Base-by-base conservation (phyloP, 2,888 invertebrate species). In the Pammene aurita region DNA sequence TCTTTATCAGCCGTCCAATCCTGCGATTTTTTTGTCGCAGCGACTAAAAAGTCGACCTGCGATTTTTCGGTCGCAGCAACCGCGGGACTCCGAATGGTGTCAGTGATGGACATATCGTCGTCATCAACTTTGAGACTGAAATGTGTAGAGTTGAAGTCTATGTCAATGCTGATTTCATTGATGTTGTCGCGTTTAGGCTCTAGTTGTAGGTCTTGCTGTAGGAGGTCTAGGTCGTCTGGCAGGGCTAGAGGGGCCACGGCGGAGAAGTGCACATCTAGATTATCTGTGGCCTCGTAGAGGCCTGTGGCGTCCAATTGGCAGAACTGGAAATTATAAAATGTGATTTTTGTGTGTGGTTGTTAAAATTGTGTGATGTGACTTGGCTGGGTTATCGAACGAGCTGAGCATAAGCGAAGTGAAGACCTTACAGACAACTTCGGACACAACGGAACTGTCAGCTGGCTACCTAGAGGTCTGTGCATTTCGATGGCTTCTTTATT, bases 31-130 rank as follows among this genome's bases (percentile, higher is more conserved):
- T 42, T 44, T 4, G 44, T 13, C 5, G 64, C 38, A 10, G 60
- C 46, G 0, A 89, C 85, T 46, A 14, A 46, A 42, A 11, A 42
- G 42, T 42, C 84, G 42, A 76, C 75, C 0, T 6, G 10, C 9
- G 26, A 11, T 4, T n/a, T 5, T n/a, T 42, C 62, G 1, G 48
- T 13, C 6, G 67, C 16, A 5, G 50, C 56, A 0, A 89, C 86
- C 74, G 87, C 84, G 0, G 87, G 86, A 70, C 81, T 84, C 0
- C 75, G 79, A 14, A 92, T 78, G 0, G 85, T 87, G 38, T 90
- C 88, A 0, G 91, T 91, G 44, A 91, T 87, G 0, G 91, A 90
- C 90, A 92, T 90, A 72, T 92, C 87, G 6, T 82, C 84, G 26
- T 86, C 26, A 26, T 26, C 84, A 54, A 76, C 80, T 2, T 70